Conservation (phyloP, 64 coral and sea anemone genomes). For the Cladopsammia gracilis region DNA sequence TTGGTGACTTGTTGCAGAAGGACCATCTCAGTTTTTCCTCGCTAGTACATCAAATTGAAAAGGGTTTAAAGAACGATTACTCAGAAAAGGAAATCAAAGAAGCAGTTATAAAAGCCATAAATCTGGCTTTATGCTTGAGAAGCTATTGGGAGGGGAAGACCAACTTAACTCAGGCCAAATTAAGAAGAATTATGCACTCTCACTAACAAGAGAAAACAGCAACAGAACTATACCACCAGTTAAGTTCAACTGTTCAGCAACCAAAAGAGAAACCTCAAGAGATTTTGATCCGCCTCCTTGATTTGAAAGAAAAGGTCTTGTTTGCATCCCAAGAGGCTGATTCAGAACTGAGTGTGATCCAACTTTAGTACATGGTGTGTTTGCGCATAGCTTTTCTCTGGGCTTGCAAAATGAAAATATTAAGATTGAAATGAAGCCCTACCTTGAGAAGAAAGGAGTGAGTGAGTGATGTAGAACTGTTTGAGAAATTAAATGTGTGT, state of each 20-base stretch:
- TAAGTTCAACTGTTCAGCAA: slow-evolving; percentile 23
- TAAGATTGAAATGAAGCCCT: slow-evolving; percentile 13
- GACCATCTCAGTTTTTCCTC: slow-evolving; percentile 39
- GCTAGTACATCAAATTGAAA: slow-evolving; percentile 35
- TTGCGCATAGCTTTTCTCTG: not conserved
- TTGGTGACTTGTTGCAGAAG: not conserved
- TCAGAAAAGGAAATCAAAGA: slow-evolving; percentile 25
- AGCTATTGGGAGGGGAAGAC: not conserved
- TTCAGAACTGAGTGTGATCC: slow-evolving; percentile 34
- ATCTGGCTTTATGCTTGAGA: not conserved
- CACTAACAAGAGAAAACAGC: slow-evolving; percentile 63
- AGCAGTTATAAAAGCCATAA: not conserved
- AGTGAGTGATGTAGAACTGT: slow-evolving; percentile 4
- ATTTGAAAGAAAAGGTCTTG: slow-evolving; percentile 59
- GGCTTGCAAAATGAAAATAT: slow-evolving; percentile 31
- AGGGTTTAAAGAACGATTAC: slow-evolving; percentile 19
- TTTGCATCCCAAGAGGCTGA: slow-evolving; percentile 53
- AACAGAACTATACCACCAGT: slow-evolving; percentile 54
- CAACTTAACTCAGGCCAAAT: slow-evolving; percentile 9
- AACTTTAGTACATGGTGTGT: slow-evolving; percentile 26
- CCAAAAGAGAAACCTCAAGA: slow-evolving; percentile 56
- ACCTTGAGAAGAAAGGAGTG: not conserved
- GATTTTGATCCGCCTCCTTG: slow-evolving; percentile 49
- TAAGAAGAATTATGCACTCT: not conserved
- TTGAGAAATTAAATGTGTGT: slow-evolving; percentile 33